phyloP scores from a whole-genome alignment of 2,888 invertebrate genomes.

The Dorcus hopei region DNA sequence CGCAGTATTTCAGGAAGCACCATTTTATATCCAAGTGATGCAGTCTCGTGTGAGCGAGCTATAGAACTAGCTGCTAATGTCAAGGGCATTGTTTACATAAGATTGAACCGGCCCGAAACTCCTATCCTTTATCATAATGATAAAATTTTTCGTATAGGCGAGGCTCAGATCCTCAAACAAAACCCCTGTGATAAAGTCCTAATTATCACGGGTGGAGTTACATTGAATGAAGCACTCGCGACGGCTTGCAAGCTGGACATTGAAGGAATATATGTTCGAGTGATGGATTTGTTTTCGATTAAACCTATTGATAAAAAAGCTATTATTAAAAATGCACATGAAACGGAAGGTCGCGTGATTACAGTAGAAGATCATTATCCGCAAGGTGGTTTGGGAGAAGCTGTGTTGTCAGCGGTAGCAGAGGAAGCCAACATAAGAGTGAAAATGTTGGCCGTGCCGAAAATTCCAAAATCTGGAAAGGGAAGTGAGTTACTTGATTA shows the following conservation, averaged over 20 bases:
- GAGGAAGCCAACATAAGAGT: slow-evolving; percentile 65
- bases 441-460: slow-evolving; percentile 72
- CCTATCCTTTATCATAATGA: slow-evolving; percentile 77
- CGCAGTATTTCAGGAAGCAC: slow-evolving; percentile 75
- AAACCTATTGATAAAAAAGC: slow-evolving; percentile 84
- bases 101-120: slow-evolving; percentile 87
- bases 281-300: slow-evolving; percentile 90
- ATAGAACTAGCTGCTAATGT: slow-evolving; percentile 91
- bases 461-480: slow-evolving; percentile 87
- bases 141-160: slow-evolving; percentile 62
- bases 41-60: slow-evolving; percentile 85
- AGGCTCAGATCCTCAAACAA: slow-evolving; percentile 72
- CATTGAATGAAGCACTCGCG: slow-evolving; percentile 79
- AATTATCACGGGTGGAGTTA: slow-evolving; percentile 87
- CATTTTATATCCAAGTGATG: slow-evolving; percentile 77
- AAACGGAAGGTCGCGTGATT: slow-evolving; percentile 73
- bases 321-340: slow-evolving; percentile 69
- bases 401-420: slow-evolving; percentile 76
- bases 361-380: slow-evolving; percentile 96
- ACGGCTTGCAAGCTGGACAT: slow-evolving; percentile 72
- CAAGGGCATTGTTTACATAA: slow-evolving; percentile 86
- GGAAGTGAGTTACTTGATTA: slow-evolving; percentile 77
- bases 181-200: slow-evolving; percentile 72
- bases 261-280: slow-evolving; percentile 66
- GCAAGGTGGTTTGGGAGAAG: slow-evolving; percentile 92